These are phyloP conservation scores for Strigamia maritima DNA, from an alignment of 2,888 invertebrate species.

Conservation along the genomic window DNA sequence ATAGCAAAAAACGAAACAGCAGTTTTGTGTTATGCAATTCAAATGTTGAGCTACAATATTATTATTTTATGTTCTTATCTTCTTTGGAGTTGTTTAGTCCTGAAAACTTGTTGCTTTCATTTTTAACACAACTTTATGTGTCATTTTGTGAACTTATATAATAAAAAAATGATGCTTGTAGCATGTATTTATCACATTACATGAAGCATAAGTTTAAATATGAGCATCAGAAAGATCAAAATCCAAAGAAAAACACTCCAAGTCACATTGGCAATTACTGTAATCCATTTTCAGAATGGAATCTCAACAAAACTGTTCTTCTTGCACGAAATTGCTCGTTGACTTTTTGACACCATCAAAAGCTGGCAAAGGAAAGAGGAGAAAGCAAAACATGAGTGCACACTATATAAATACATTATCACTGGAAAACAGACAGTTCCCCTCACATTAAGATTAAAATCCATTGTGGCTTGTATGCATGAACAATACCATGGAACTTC, in stretches of 20 bases:
- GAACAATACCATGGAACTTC: neutral
- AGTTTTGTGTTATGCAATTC: too few relatives aligned
- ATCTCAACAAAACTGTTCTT: neutral
- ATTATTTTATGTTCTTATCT: too few relatives aligned
- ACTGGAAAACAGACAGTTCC: neutral
- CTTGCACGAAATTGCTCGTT: neutral
- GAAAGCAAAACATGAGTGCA: neutral
- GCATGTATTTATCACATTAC: too few relatives aligned
- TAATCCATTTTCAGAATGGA: neutral
- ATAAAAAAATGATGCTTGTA: too few relatives aligned
- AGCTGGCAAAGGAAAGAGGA: neutral
- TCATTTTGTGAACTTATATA: too few relatives aligned
- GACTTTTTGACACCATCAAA: neutral
- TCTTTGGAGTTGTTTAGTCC: too few relatives aligned
- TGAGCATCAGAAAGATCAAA: neutral
- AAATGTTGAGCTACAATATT: too few relatives aligned
- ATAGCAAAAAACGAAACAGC: too few relatives aligned
- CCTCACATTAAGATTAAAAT: neutral
- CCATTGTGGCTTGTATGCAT: neutral
- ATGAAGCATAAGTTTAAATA: neutral
- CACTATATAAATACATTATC: conserved; percentile 4
- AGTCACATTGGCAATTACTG: neutral
- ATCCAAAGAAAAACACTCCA: neutral
- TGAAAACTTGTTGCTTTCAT: too few relatives aligned
- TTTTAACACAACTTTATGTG: too few relatives aligned